Percentiles rank a stretch among this genome's conserved stretches.
Evolutionary conservation across 1,140 invertebrate species (phyloP).

Genomic region (Drosophila neocordata): DNA sequence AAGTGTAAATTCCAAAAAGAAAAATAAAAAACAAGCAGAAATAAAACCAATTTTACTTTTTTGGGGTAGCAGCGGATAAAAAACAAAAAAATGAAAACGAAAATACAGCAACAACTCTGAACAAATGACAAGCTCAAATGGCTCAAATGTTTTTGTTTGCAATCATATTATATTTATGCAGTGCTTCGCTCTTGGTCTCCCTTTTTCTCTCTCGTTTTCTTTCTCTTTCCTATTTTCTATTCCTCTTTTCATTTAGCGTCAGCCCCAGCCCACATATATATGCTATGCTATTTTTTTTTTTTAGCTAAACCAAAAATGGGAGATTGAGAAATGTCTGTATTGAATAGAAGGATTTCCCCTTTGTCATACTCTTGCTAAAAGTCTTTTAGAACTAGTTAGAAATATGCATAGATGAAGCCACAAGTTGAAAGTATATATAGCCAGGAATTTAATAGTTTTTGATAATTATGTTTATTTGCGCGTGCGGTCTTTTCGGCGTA

Average conservation of each 20-base stretch:
- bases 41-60: conserved; percentile 5
- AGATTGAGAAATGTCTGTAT: not conserved
- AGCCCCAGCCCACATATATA: not conserved
- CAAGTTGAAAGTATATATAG: too few species aligned
- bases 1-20: not conserved
- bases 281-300: conserved; percentile 23
- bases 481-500: too few species aligned
- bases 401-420: too few species aligned
- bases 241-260: not conserved
- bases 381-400: not conserved
- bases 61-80: conserved; percentile 4
- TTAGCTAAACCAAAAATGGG: not conserved
- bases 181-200: conserved; percentile 17
- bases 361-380: not conserved
- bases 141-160: conserved; percentile 65
- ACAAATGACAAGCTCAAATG: conserved; percentile 68
- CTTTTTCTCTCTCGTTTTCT: not conserved
- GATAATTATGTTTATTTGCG: too few species aligned
- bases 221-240: not conserved
- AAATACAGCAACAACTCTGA: conserved; percentile 21
- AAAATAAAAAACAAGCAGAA: not conserved
- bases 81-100: conserved; percentile 13
- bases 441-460: too few species aligned
- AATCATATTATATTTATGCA: conserved; percentile 75
- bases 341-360: conserved; percentile 2